Percentiles rank a stretch among this genome's conserved stretches.
These are phyloP conservation scores for Strix uralensis DNA, from an alignment of 2,113 vertebrate species.

Conservation along the genomic window DNA sequence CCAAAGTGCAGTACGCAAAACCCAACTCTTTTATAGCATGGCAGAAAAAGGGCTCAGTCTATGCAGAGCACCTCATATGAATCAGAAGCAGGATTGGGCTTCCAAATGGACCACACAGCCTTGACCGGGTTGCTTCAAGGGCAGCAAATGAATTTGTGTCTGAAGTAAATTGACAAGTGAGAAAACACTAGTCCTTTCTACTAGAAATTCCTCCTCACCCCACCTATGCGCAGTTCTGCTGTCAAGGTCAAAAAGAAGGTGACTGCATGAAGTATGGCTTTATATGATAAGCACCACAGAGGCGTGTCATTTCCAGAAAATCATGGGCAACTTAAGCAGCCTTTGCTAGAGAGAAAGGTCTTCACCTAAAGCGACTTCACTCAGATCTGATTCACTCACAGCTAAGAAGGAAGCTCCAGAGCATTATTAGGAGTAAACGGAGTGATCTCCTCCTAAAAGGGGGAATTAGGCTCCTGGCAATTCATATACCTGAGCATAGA, in stretches of 20 bases:
- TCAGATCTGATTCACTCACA: neutral
- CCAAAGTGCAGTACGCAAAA: slow-evolving; percentile 28
- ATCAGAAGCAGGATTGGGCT: neutral
- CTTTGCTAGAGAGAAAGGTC: neutral
- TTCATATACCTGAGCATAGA: neutral
- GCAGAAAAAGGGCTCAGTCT: slow-evolving; percentile 19
- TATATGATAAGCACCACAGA: rapidly evolving
- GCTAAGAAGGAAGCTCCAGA: neutral
- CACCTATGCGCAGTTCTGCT: neutral
- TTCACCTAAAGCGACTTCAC: neutral
- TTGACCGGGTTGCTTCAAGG: neutral
- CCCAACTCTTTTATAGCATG: slow-evolving; percentile 20
- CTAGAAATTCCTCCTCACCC: neutral
- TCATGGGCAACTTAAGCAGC: neutral
- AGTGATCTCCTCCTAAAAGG: neutral
- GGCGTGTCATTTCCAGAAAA: neutral
- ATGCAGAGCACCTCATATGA: neutral
- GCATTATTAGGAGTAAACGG: rapidly evolving
- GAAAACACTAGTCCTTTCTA: slow-evolving; percentile 1
- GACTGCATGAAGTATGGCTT: rapidly evolving
- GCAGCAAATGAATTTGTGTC: neutral
- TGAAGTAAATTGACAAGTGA: neutral
- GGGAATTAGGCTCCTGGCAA: neutral
- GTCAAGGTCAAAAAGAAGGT: neutral
- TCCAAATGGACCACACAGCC: slow-evolving; percentile 53